Evolutionary conservation across 2,888 invertebrate species (phyloP).

Genomic region (Hirtodrosophila cameraria): DNA sequence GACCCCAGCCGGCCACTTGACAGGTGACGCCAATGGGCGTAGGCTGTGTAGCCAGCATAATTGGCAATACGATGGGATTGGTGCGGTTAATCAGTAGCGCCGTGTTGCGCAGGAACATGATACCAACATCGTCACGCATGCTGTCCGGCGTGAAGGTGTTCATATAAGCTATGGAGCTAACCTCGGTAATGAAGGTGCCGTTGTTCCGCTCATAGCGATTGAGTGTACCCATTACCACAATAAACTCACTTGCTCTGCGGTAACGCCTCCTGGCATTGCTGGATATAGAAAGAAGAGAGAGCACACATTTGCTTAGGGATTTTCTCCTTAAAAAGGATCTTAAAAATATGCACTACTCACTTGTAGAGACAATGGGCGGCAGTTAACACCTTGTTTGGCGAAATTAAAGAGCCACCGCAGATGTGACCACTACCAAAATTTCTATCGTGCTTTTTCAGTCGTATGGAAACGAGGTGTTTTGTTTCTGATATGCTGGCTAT

Average conservation of each 20-base stretch:
- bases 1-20: conserved; percentile 82
- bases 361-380: conserved; percentile 82
- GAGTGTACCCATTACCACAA: conserved; percentile 81
- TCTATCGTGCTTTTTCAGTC: conserved; percentile 69
- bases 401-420: conserved; percentile 81
- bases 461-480: conserved; percentile 80
- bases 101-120: conserved; percentile 75
- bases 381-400: conserved; percentile 78
- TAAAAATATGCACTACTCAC: conserved; percentile 55
- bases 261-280: conserved; percentile 72
- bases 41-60: conserved; percentile 53
- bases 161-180: conserved; percentile 74
- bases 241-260: conserved; percentile 78
- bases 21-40: conserved; percentile 67
- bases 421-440: conserved; percentile 81
- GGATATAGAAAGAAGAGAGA: background rate
- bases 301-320: background rate
- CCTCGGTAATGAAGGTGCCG: conserved; percentile 77
- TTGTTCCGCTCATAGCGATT: conserved; percentile 74
- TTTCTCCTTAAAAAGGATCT: background rate
- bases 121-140: conserved; percentile 81
- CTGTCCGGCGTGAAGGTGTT: conserved; percentile 73
- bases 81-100: conserved; percentile 63
- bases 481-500: conserved; percentile 58
- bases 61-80: conserved; percentile 70